phyloP scores from a whole-genome alignment of 2,113 vertebrate species.

The Sisor rabdophorus region DNA sequence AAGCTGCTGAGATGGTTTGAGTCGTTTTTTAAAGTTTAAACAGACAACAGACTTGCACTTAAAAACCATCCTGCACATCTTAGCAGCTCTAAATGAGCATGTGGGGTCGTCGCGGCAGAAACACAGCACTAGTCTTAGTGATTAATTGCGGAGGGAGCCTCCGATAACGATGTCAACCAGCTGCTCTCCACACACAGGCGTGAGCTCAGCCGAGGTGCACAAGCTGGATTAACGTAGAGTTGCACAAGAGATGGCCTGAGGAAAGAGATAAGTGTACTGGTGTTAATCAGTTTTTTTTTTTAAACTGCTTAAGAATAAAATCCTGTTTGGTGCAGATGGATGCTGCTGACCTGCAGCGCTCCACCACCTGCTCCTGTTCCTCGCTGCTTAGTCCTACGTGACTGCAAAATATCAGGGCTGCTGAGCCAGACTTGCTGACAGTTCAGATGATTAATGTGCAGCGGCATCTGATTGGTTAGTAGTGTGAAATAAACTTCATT shows the following conservation, averaged over 20 bases:
- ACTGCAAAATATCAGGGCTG: not conserved
- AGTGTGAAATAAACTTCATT: no score
- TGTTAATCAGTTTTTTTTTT: not conserved
- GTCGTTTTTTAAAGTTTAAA: slow-evolving; percentile 4
- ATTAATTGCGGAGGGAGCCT: slow-evolving; percentile 56
- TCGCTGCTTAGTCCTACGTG: not conserved
- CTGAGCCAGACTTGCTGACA: not conserved
- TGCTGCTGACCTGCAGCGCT: slow-evolving; percentile 4
- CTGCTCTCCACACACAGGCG: slow-evolving; percentile 26
- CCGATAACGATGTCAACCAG: slow-evolving; percentile 57
- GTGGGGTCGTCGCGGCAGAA: slow-evolving; percentile 57
- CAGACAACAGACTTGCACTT: slow-evolving; percentile 33
- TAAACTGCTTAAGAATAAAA: slow-evolving; percentile 8
- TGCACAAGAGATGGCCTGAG: not conserved
- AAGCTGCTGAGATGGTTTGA: not conserved
- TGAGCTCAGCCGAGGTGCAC: not conserved
- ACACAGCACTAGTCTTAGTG: slow-evolving; percentile 57
- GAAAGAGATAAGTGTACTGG: slow-evolving; percentile 12
- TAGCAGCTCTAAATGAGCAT: slow-evolving; percentile 63
- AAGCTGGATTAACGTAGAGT: slow-evolving; percentile 28
- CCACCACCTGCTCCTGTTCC: slow-evolving; percentile 20
- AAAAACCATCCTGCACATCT: slow-evolving; percentile 60
- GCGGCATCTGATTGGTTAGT: no score
- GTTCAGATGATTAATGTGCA: not conserved
- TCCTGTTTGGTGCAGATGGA: slow-evolving; percentile 21